Percentiles rank a stretch among this genome's conserved stretches.
Evolutionary conservation across 1,140 invertebrate genomes (phyloP).

Genomic region (Macrobrachium nipponense): DNA sequence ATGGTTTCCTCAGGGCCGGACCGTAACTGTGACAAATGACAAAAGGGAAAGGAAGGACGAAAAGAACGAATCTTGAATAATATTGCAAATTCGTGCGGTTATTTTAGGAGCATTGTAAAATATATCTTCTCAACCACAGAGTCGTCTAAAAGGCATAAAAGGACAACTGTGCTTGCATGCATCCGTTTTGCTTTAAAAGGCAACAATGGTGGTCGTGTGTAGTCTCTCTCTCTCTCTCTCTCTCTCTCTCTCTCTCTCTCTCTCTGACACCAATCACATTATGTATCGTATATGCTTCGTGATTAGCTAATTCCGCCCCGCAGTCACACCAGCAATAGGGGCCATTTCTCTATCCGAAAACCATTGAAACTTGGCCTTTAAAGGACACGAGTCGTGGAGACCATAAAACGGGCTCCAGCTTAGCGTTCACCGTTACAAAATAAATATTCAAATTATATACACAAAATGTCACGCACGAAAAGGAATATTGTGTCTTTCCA

Average conservation of each 20-base stretch:
- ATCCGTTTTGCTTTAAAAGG: no score
- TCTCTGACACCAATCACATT: conserved; percentile 30
- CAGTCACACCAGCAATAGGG: neutral
- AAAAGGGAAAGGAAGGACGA: neutral
- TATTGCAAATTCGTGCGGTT: neutral
- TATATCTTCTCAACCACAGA: no score
- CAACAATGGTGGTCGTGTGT: no score
- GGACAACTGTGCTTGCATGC: no score
- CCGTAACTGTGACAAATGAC: neutral
- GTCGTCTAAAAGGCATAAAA: no score
- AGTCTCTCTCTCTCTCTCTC: neutral
- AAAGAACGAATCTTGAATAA: neutral
- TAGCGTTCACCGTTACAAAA: conserved; percentile 26
- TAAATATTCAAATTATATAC: conserved; percentile 28
- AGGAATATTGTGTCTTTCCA: conserved; percentile 1
- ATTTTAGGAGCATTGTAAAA: no score
- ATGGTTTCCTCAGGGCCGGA: no score
- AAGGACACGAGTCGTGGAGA: neutral
- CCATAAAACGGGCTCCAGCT: neutral
- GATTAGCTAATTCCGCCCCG: conserved; percentile 24
- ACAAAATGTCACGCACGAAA: conserved; percentile 5
- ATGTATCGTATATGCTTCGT: conserved; percentile 1
- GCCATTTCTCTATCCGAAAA: no score
- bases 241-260: neutral
- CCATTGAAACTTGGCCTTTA: no score